phyloP scores from a whole-genome alignment of 2,113 vertebrate genomes.

The Pantherophis guttatus region DNA sequence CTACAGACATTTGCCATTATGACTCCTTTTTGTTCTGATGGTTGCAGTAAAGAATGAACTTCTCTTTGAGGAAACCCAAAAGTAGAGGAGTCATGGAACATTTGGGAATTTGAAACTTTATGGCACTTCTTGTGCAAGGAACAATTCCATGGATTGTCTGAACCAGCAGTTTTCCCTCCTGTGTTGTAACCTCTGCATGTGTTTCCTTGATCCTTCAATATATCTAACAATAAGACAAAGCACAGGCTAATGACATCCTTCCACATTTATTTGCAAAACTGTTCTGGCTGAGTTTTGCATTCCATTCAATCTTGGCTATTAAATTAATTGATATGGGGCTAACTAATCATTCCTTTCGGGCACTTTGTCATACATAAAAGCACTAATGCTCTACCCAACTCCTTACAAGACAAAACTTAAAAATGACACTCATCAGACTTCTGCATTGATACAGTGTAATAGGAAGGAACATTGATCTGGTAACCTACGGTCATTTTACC shows the following conservation, averaged over 20 bases:
- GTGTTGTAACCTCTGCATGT: neutral
- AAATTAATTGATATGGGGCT: slow-evolving; percentile 15
- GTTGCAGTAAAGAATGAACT: neutral
- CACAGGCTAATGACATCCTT: neutral
- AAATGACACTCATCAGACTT: slow-evolving; percentile 23
- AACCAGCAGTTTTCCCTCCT: neutral
- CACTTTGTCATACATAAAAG: slow-evolving; percentile 23
- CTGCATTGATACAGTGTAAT: slow-evolving; percentile 15
- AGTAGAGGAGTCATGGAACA: neutral
- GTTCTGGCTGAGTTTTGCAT: slow-evolving; percentile 1
- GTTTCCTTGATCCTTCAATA: neutral
- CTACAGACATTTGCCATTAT: neutral
- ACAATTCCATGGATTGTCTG: neutral
- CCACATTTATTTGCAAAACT: slow-evolving; percentile 5
- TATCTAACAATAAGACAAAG: neutral
- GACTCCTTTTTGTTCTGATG: neutral
- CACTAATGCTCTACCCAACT: slow-evolving; percentile 9
- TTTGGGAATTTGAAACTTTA: neutral
- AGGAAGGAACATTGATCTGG: slow-evolving; percentile 35
- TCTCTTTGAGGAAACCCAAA: neutral
- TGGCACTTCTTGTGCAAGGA: neutral
- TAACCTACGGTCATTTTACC: slow-evolving; percentile 27
- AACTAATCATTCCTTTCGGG: slow-evolving; percentile 11
- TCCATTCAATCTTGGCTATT: slow-evolving; percentile 10
- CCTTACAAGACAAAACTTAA: neutral